These are phyloP conservation scores for Mus minutoides DNA, from an alignment of 2,797 vertebrate species.

Conservation along the genomic window DNA sequence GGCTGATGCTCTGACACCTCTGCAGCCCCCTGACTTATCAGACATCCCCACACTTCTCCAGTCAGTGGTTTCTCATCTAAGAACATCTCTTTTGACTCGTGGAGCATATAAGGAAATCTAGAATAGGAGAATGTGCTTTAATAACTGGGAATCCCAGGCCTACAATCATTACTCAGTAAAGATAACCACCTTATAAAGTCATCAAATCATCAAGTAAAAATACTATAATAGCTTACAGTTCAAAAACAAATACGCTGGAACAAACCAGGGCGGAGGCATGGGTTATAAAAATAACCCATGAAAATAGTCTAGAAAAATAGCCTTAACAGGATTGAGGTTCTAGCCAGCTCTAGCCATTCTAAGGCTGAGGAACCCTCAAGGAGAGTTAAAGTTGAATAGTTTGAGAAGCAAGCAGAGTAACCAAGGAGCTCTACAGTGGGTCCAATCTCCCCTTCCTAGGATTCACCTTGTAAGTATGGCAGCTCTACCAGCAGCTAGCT, in stretches of 20 bases:
- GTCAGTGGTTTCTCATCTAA: background rate
- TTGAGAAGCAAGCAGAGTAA: background rate
- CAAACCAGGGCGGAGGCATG: background rate
- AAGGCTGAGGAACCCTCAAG: background rate
- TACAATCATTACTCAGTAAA: conserved; percentile 53
- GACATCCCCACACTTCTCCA: background rate
- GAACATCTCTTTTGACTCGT: background rate
- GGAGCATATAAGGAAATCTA: conserved; percentile 6
- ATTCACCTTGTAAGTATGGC: background rate
- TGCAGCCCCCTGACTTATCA: background rate
- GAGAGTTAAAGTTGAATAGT: background rate
- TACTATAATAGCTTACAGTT: background rate
- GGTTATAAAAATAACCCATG: too few relatives aligned
- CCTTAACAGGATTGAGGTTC: background rate
- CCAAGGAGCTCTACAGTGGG: background rate
- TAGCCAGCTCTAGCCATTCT: background rate
- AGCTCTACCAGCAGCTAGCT: background rate
- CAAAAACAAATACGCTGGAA: conserved; percentile 25
- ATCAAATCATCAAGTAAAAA: conserved; percentile 21
- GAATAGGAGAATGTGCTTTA: background rate
- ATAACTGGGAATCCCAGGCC: conserved; percentile 28
- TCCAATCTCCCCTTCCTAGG: background rate
- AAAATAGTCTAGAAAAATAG: conserved; percentile 35
- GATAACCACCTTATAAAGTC: conserved; percentile 15
- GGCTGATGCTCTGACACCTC: background rate